Conservation (phyloP, 2,797 vertebrate species). For the Artibeus lituratus region DNA sequence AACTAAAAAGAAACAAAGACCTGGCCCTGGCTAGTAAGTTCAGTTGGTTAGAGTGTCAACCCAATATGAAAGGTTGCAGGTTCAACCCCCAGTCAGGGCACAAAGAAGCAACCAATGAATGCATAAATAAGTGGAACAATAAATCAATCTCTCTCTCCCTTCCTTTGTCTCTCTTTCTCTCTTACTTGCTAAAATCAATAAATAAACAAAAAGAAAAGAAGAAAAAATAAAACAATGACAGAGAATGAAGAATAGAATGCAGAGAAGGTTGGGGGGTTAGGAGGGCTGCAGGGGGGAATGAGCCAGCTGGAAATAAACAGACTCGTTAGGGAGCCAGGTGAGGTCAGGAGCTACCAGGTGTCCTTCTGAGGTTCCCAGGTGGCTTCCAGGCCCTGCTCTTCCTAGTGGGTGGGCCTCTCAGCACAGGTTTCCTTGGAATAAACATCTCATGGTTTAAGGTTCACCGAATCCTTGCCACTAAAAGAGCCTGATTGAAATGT, state of each 20-base stretch:
- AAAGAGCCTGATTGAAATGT: background rate
- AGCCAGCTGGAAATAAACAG: background rate
- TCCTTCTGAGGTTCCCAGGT: background rate
- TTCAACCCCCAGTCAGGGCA: too few species aligned
- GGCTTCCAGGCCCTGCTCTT: background rate
- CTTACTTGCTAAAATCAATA: too few species aligned
- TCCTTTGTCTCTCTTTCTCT: too few species aligned
- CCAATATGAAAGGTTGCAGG: too few species aligned
- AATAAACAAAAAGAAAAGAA: too few species aligned
- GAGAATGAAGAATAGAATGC: background rate
- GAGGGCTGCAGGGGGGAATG: too few species aligned
- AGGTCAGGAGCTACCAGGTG: background rate
- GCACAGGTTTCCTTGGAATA: background rate
- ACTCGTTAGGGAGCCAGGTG: background rate
- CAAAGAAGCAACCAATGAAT: too few species aligned
- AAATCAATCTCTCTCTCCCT: too few species aligned
- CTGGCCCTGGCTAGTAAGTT: too few species aligned
- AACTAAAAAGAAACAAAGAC: background rate
- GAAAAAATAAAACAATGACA: background rate
- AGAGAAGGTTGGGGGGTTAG: background rate
- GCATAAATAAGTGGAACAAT: too few species aligned
- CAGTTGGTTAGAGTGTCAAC: too few species aligned
- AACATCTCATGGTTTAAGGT: background rate
- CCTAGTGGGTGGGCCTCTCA: background rate
- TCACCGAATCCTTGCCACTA: background rate